Evolutionary conservation across 1,140 invertebrate species (phyloP), one percentile per base, ranked within the genome.

Genomic region (Drosophila eugracilis): DNA sequence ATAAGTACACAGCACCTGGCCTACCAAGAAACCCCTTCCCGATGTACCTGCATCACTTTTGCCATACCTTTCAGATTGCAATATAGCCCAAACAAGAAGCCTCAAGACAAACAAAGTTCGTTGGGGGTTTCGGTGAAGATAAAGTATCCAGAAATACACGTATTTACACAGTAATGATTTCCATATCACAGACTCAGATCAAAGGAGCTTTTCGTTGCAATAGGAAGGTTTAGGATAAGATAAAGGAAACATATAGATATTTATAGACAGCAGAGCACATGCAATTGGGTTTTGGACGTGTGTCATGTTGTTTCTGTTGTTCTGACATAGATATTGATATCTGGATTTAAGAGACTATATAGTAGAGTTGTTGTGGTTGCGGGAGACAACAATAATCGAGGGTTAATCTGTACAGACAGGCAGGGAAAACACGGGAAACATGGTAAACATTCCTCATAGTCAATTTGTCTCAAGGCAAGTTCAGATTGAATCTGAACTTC

Each of bases 331-430:
- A 78, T 50, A 57, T 75, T 59, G 52, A n/a, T 50, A 63, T 69
- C 53, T 62, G 42, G 44, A 39, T 73, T 69, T 41, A 14, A 10
- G 36, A 65, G 47, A 80, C 49, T 67, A 34, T 65, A 76, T 62
- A 65, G 45, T 65, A 57, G 22, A 54, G 26, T 80, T 85, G 76
- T 85, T 80, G 54, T 53, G 81, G 73, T 73, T 74, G 50, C 58
- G 62, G 73, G 57, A 48, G 84, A 80, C 80, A 85, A 85, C 81
- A 77, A 86, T 76, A 65, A 52, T 28, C 21, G 28, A 28, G 58
- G 63, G 76, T 86, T 84, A 86, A 54, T 54, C 49, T 52, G 34
- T 62, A 73, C 67, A 72, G 78, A 75, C 79, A 83, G 80, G 79
- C 79, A 53, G 45, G 45, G 58, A 26, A 21, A 69, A 63, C 58